phyloP scores from a whole-genome alignment of 64 coral and sea anemone genomes.

The Montipora foliosa region DNA sequence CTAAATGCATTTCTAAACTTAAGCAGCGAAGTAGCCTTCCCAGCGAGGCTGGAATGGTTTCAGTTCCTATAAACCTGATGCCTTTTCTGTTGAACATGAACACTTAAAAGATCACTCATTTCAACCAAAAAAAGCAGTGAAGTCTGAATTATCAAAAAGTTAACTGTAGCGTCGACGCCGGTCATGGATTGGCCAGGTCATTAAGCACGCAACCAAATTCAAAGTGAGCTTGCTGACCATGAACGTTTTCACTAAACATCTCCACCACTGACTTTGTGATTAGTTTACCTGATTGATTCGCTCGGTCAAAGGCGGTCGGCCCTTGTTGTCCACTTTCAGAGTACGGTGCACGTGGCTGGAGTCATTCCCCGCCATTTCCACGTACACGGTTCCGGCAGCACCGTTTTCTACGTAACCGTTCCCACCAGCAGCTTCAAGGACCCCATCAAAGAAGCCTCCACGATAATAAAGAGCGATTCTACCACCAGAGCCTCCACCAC shows the following conservation, averaged over 20 bases:
- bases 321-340: slow-evolving; percentile 81
- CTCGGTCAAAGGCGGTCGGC: slow-evolving; percentile 69
- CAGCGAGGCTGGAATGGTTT: no score
- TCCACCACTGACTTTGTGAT: neutral
- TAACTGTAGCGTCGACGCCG: no score
- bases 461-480: slow-evolving; percentile 88
- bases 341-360: slow-evolving; percentile 14
- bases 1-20: no score
- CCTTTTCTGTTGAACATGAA: no score
- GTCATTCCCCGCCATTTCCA: slow-evolving; percentile 40
- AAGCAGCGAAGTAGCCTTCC: no score
- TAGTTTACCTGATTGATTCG: slow-evolving; percentile 84
- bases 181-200: no score
- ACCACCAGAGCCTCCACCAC: slow-evolving; percentile 93
- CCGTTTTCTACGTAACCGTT: slow-evolving; percentile 83
- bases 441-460: slow-evolving; percentile 82
- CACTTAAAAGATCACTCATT: no score
- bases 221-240: neutral
- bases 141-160: no score
- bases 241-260: no score
- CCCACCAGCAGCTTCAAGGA: slow-evolving; percentile 82
- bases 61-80: no score
- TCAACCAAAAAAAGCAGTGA: no score
- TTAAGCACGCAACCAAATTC: no score
- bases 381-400: slow-evolving; percentile 93